Evolutionary conservation across 2,888 invertebrate genomes (phyloP).

Genomic region (Phengaris arion): DNA sequence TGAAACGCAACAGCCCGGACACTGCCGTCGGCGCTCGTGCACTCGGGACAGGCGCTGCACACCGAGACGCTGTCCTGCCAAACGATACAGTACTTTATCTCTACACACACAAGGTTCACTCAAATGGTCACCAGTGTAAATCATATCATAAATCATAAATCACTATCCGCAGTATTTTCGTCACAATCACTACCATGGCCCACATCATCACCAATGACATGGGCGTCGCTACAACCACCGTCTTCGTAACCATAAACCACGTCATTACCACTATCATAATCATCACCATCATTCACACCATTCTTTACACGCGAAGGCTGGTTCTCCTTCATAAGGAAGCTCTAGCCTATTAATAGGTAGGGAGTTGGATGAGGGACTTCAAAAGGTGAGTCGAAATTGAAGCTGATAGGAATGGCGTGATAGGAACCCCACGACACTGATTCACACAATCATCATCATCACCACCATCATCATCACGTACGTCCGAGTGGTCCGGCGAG

Average conservation of each 20-base stretch:
- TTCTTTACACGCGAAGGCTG: too few relatives aligned
- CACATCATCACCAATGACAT: not conserved
- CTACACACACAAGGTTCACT: constrained; percentile 25
- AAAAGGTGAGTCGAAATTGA: too few relatives aligned
- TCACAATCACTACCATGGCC: not conserved
- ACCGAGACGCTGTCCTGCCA: constrained; percentile 78
- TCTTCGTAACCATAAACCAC: not conserved
- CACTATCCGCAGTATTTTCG: too few relatives aligned
- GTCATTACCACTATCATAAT: not conserved
- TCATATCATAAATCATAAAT: too few relatives aligned
- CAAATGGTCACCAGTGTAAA: too few relatives aligned
- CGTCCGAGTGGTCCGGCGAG: constrained; percentile 74
- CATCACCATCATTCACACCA: not conserved
- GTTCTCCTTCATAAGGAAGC: too few relatives aligned
- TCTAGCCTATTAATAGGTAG: too few relatives aligned
- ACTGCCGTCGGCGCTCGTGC: constrained; percentile 63
- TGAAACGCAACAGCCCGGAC: constrained; percentile 81
- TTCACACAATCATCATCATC: not conserved
- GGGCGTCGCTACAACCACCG: not conserved
- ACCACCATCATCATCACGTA: constrained; percentile 42
- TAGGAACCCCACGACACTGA: too few relatives aligned
- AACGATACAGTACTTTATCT: constrained; percentile 62
- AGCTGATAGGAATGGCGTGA: too few relatives aligned
- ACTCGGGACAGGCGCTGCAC: constrained; percentile 79
- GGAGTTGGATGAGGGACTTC: too few relatives aligned